Base-by-base conservation (phyloP, 2,113 vertebrate species). In the Burhinus bistriatus region DNA sequence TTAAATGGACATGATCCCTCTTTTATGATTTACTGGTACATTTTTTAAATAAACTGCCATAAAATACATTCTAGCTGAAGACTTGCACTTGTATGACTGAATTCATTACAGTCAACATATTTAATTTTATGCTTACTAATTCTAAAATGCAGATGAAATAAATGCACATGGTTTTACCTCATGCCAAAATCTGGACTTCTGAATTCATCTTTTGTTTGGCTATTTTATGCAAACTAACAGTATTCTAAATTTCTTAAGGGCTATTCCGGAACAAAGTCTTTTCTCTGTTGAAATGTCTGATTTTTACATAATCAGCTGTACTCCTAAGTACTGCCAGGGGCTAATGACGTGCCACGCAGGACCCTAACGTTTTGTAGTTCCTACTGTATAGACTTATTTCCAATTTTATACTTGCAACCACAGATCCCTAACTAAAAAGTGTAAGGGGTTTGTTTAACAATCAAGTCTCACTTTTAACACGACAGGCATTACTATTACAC, bases 21-120 rank as follows among this genome's bases (percentile, higher is more conserved):
- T 98, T 98, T 98, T 99, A 98, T 98, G 97, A 98, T 98, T 98
- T 98, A 98, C 98, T 99, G 98, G 98, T 99, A 99, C 98, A 98
- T 98, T 98, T 99, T 99, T 98, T 78, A 98, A 98, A 98, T 97
- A 98, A 98, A 98, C 98, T 99, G 98, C 98, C 98, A 97, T 99
- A 96, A 98, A 98, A 97, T 98, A 97, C 93, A 5, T 97, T 98
- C 96, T 97, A 98, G 98, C 95, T 96, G 98, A 97, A 98, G 93
- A 98, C 97, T 98, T 98, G 98, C 98, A 99, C 98, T 98, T 98
- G 98, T 98, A 98, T 98, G 98, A 98, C 98, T 98, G 98, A 98
- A 98, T 98, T 98, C 98, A 98, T 98, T 98, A 90, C 98, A 98
- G 97, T 98, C 98, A 98, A 98, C 97, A 32, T 98, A 97, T 98